Evolutionary conservation across 1,140 invertebrate species (phyloP), one percentile per base, ranked within the genome.

Genomic region (Trigoniulus corallinus): DNA sequence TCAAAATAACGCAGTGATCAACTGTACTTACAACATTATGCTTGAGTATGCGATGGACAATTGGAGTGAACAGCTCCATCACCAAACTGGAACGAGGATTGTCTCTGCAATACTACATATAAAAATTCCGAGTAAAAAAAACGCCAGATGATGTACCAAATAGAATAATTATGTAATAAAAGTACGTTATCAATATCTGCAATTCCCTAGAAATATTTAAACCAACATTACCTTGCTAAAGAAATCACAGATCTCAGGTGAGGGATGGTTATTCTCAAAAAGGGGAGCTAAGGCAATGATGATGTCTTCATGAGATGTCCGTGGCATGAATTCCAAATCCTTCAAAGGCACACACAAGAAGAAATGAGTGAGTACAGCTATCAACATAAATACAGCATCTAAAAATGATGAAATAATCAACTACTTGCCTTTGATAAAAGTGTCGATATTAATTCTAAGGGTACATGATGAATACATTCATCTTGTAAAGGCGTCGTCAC

Each of bases 401-500:
- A n/a, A n/a, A n/a, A n/a, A n/a, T n/a, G n/a, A n/a, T n/a, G n/a
- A n/a, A n/a, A n/a, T n/a, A n/a, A n/a, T n/a, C n/a, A n/a, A n/a
- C n/a, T 34, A 34, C 15, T 7, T 67, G 78, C 74, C 69, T 72
- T 65, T 49, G 71, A 69, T 49, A 86, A 68, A 18, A 85, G 68
- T 52, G 78, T 77, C 0, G 81, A 81, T 1, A 83, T 77, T 7
- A 85, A 75, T 57, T 85, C 79, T 51, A 87, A 62, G 1, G 84
- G 82, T 23, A 77, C 76, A 23, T 79, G 74, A 43, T 78, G 79
- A 2, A 87, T 79, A 55, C 77, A 75, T 56, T 82, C 79, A 60
- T 88, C 83, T 64, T 87, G 82, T 20, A 88, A 71, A 1, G 83
- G 84, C 1, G 82, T 86, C 54, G 74, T 76, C 54, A 83, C 72